Conservation (phyloP, 1,140 invertebrate species). For the Drosophila nebulosa region DNA sequence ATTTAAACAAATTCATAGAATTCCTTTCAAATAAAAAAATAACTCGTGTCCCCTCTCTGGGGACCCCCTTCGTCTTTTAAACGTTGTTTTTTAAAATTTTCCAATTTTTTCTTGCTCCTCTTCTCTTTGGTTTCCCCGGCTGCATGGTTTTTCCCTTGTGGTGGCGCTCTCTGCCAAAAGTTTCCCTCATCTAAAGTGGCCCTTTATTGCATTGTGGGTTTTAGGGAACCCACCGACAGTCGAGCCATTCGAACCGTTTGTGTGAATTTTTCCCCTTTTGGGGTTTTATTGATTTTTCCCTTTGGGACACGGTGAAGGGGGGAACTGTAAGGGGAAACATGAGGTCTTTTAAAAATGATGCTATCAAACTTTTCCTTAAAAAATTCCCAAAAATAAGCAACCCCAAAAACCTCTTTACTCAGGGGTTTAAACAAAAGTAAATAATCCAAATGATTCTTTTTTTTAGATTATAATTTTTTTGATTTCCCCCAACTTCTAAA, state of each 20-base stretch:
- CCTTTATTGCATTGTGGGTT: slow-evolving; percentile 49
- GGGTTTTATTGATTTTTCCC: slow-evolving; percentile 68
- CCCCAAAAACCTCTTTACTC: too few relatives aligned
- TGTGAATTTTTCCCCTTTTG: slow-evolving; percentile 34
- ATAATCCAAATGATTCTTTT: too few relatives aligned
- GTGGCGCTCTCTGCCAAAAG: slow-evolving; percentile 52
- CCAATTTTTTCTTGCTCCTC: slow-evolving; percentile 83
- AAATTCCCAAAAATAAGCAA: too few relatives aligned
- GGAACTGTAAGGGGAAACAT: slow-evolving; percentile 37
- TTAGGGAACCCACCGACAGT: slow-evolving; percentile 27
- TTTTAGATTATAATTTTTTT: too few relatives aligned
- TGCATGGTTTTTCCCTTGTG: slow-evolving; percentile 32
- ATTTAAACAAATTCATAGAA: not conserved
- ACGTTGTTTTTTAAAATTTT: slow-evolving; percentile 88
- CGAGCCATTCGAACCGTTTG: slow-evolving; percentile 46
- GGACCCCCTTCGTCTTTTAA: slow-evolving; percentile 92
- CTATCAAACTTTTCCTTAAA: too few relatives aligned
- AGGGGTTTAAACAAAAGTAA: too few relatives aligned
- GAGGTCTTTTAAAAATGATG: too few relatives aligned
- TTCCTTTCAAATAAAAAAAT: slow-evolving; percentile 52
- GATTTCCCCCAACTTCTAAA: too few relatives aligned
- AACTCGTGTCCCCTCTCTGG: slow-evolving; percentile 89
- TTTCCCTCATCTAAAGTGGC: slow-evolving; percentile 66
- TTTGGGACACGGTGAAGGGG: slow-evolving; percentile 66
- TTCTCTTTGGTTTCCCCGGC: slow-evolving; percentile 62